Conservation (phyloP, 2,888 invertebrate genomes). For the Ditylenchus weischeri region DNA sequence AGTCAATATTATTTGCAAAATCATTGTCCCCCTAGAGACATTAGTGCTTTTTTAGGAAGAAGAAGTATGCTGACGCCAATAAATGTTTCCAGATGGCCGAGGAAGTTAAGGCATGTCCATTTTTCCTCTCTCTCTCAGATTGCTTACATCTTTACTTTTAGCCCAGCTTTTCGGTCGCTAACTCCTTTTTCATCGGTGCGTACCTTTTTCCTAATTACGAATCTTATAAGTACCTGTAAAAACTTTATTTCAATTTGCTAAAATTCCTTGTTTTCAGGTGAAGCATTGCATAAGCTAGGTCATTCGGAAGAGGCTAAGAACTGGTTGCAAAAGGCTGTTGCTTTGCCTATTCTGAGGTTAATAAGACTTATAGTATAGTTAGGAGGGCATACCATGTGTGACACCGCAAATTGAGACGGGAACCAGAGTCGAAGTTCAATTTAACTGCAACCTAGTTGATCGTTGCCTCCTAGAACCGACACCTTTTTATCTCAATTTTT, state of each 20-base stretch:
- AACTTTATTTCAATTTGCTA: slow-evolving; percentile 41
- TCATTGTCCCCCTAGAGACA: no score
- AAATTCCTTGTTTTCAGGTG: no score
- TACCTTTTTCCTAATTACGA: no score
- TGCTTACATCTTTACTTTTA: slow-evolving; percentile 22
- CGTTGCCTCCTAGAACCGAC: no score
- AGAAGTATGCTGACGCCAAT: slow-evolving; percentile 40
- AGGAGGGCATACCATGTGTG: no score
- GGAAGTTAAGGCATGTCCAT: slow-evolving; percentile 35
- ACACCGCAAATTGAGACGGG: no score
- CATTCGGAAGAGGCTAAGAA: slow-evolving; percentile 41
- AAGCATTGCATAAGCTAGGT: slow-evolving; percentile 28
- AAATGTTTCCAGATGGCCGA: slow-evolving; percentile 45
- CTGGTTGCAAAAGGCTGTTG: slow-evolving; percentile 21
- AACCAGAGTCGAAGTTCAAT: no score
- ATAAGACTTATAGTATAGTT: no score
- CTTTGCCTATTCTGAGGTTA: no score
- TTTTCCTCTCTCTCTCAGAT: not conserved
- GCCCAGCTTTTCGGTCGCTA: slow-evolving; percentile 42
- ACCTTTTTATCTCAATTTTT: no score
- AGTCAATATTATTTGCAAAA: no score
- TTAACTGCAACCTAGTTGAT: no score
- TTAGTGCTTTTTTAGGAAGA: not conserved
- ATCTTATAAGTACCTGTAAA: slow-evolving; percentile 10
- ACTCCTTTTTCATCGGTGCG: slow-evolving; percentile 10